Evolutionary conservation across 2,797 vertebrate genomes (phyloP).

Genomic region (Nannoperca australis): DNA sequence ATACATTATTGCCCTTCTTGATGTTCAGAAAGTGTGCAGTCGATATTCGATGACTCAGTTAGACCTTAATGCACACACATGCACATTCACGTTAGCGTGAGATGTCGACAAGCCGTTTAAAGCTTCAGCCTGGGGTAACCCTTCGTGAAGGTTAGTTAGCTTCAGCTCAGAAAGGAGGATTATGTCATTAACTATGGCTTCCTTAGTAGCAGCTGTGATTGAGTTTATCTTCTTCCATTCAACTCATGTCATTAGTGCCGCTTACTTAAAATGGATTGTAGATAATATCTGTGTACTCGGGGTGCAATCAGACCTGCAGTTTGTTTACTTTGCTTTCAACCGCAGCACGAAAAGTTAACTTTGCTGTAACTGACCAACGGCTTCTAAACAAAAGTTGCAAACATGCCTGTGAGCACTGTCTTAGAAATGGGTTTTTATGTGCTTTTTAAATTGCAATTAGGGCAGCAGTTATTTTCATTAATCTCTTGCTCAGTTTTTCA

Average conservation of each 20-base stretch:
- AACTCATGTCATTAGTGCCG: constrained; percentile 46
- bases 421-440: neutral
- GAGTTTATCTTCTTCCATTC: constrained; percentile 44
- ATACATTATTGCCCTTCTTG: constrained; percentile 28
- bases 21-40: constrained; percentile 49
- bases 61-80: neutral
- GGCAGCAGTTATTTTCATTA: neutral
- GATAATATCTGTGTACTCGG: constrained; percentile 36
- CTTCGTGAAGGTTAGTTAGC: constrained; percentile 50
- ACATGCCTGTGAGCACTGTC: neutral
- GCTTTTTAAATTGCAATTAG: neutral
- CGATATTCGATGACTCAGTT: constrained; percentile 12
- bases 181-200: constrained; percentile 52
- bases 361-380: neutral
- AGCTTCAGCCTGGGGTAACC: constrained; percentile 37
- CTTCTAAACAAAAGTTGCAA: neutral
- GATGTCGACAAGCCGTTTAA: constrained; percentile 44
- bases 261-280: constrained; percentile 45
- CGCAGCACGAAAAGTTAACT: constrained; percentile 16
- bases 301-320: constrained; percentile 23
- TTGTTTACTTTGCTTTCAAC: constrained; percentile 35
- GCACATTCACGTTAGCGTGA: neutral
- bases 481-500: neutral
- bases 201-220: constrained; percentile 21
- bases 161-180: constrained; percentile 51